A percentile compares a stretch with the other conserved stretches of the same genome.
Conservation (phyloP, 2,113 vertebrate genomes). For the Leucoraja erinaceus region DNA sequence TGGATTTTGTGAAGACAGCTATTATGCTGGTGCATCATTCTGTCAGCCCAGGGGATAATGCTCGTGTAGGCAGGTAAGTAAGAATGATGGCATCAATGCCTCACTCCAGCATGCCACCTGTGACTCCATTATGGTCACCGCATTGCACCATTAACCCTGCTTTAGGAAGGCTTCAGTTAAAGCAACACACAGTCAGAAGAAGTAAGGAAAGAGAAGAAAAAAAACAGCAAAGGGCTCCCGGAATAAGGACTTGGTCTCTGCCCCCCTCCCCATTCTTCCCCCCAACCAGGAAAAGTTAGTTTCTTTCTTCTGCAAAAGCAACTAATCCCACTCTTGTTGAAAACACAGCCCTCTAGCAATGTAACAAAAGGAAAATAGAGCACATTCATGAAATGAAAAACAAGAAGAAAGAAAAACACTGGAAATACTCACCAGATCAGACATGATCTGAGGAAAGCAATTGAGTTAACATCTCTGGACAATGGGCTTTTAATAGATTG, state of each 20-base stretch:
- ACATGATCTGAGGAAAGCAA: too few relatives aligned
- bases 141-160: not conserved
- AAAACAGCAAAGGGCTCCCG: not conserved
- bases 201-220: not conserved
- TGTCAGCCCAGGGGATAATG: conserved; percentile 8
- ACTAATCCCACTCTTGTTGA: not conserved
- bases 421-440: too few relatives aligned
- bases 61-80: not conserved
- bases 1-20: not conserved
- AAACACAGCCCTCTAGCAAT: not conserved
- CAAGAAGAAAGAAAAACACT: too few relatives aligned
- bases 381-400: too few relatives aligned
- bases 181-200: not conserved
- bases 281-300: not conserved
- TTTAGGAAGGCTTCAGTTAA: not conserved
- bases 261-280: too few relatives aligned
- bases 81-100: conserved; percentile 17
- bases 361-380: too few relatives aligned
- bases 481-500: too few relatives aligned
- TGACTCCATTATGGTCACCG: not conserved
- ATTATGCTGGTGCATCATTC: not conserved
- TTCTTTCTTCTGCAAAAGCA: not conserved
- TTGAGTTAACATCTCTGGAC: too few relatives aligned
- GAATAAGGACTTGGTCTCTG: not conserved
- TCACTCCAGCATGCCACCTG: not conserved